Conservation (phyloP, 2,888 invertebrate species). For the Phalangium opilio region DNA sequence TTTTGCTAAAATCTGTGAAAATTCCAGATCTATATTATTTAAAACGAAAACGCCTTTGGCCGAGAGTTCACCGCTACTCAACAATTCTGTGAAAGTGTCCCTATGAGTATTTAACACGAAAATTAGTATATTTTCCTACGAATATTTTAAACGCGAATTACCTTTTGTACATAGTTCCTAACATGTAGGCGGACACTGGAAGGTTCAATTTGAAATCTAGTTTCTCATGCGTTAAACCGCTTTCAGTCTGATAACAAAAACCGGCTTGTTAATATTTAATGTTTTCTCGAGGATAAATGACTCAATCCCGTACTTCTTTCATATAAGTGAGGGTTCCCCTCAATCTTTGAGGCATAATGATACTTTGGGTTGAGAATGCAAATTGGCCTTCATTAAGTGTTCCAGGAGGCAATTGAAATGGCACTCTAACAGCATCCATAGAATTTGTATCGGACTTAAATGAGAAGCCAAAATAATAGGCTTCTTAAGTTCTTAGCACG, state of each 20-base stretch:
- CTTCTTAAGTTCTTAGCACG: no score
- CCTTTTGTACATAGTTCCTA: slow-evolving; percentile 34
- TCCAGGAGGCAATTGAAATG: slow-evolving; percentile 32
- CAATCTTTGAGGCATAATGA: slow-evolving; percentile 41
- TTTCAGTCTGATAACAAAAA: slow-evolving; percentile 27
- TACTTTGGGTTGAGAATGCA: slow-evolving; percentile 38
- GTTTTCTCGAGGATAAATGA: no score
- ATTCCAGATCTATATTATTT: slow-evolving; percentile 26
- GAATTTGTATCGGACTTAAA: slow-evolving; percentile 11
- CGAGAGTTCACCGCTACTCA: slow-evolving; percentile 40
- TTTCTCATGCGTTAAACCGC: slow-evolving; percentile 40
- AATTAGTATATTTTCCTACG: no score
- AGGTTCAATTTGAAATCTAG: slow-evolving; percentile 43
- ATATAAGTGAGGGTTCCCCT: slow-evolving; percentile 45
- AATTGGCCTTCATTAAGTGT: slow-evolving; percentile 38
- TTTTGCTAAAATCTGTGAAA: slow-evolving; percentile 34
- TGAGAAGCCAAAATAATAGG: no score
- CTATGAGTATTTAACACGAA: no score
- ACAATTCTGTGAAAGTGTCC: slow-evolving; percentile 40
- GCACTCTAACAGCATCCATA: slow-evolving; percentile 33
- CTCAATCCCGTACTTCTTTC: slow-evolving; percentile 36
- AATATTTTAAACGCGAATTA: no score
- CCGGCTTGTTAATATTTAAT: neutral
- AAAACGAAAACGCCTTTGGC: slow-evolving; percentile 32
- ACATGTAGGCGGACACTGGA: slow-evolving; percentile 41